phyloP scores from a whole-genome alignment of 2,888 invertebrate genomes.

The Lydus trimaculatus region DNA sequence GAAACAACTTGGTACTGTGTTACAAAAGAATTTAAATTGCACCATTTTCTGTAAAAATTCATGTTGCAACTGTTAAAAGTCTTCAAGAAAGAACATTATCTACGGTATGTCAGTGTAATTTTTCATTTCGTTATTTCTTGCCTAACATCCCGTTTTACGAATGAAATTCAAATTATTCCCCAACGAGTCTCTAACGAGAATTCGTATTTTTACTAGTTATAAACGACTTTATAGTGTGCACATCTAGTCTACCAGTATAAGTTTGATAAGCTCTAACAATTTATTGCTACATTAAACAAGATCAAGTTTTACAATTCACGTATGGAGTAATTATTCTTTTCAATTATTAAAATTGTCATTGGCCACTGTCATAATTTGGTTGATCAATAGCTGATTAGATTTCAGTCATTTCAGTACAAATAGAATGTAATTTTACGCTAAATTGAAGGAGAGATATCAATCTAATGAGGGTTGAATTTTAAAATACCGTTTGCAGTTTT shows the following conservation, averaged over 20 bases:
- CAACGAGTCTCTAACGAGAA: conserved; percentile 22
- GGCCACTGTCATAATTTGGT: no score
- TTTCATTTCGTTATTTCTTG: conserved; percentile 31
- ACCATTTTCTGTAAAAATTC: conserved; percentile 33
- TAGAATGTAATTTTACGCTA: neutral
- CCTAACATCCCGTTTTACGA: neutral
- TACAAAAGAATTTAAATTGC: conserved; percentile 39
- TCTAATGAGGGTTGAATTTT: neutral
- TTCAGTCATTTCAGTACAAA: no score
- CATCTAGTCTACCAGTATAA: conserved; percentile 20
- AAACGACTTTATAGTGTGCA: conserved; percentile 23
- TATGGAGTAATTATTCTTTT: no score
- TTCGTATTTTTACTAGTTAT: conserved; percentile 26
- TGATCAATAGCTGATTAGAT: no score
- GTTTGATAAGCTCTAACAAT: conserved; percentile 21
- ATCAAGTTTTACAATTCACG: neutral
- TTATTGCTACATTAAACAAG: conserved; percentile 24
- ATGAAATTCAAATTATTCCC: conserved; percentile 30
- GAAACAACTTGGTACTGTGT: neutral
- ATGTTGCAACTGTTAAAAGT: conserved; percentile 34
- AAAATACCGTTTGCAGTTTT: neutral
- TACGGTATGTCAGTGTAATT: conserved; percentile 27
- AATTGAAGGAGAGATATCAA: neutral
- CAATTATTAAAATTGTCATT: no score
- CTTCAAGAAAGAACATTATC: conserved; percentile 34